These are phyloP conservation scores for Drosophila nigrodunni DNA, from an alignment of 1,140 invertebrate species.

Conservation along the genomic window DNA sequence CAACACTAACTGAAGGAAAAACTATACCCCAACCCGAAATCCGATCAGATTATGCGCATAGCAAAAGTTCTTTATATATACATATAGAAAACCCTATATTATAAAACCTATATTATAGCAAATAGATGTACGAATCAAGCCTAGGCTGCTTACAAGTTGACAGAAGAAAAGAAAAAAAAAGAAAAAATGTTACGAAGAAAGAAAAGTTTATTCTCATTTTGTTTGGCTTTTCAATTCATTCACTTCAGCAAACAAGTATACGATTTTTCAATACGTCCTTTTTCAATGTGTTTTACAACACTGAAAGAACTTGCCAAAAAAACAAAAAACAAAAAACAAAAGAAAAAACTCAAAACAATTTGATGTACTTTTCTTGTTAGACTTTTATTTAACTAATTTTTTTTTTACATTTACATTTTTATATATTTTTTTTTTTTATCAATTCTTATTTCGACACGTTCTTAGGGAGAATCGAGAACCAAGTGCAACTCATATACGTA, in stretches of 20 bases:
- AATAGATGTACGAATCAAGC: constrained; percentile 41
- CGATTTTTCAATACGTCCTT: constrained; percentile 82
- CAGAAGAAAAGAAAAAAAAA: constrained; percentile 19
- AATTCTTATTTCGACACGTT: constrained; percentile 42
- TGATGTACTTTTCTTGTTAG: constrained; percentile 58
- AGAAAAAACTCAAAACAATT: constrained; percentile 27
- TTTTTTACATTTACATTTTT: constrained; percentile 24
- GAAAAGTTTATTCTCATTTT: constrained; percentile 61
- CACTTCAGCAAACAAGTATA: constrained; percentile 75
- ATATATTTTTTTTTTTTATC: constrained; percentile 35
- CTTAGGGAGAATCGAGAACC: constrained; percentile 41
- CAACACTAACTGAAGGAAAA: constrained; percentile 5
- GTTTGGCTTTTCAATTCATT: constrained; percentile 57
- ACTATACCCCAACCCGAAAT: background rate
- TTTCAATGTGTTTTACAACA: constrained; percentile 73
- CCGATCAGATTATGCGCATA: constrained; percentile 17
- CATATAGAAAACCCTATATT: constrained; percentile 13
- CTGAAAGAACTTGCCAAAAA: constrained; percentile 73
- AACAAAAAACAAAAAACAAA: constrained; percentile 44
- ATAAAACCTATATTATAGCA: constrained; percentile 39
- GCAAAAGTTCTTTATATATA: constrained; percentile 18
- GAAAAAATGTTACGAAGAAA: constrained; percentile 15
- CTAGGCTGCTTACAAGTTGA: constrained; percentile 39
- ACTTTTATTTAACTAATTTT: constrained; percentile 56
- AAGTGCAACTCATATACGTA: constrained; percentile 79